A percentile compares a stretch with the other conserved stretches of the same genome.
These are phyloP conservation scores for Parapristionchus giblindavisi DNA, from an alignment of 2,888 invertebrate genomes.

Conservation along the genomic window DNA sequence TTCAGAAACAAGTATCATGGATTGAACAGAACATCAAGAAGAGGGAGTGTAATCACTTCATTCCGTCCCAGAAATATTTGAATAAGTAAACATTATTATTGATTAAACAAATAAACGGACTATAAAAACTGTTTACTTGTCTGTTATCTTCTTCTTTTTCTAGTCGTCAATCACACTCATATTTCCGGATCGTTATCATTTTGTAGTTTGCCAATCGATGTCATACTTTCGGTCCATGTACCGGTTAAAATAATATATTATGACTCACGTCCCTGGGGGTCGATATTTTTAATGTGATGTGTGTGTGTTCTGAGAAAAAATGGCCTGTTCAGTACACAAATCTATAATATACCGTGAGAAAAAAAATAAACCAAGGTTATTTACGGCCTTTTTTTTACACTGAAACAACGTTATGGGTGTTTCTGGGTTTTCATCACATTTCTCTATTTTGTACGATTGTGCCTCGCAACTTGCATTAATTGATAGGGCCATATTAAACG, in stretches of 20 bases:
- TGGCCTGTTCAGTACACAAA: too few species aligned
- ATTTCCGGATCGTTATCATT: background rate
- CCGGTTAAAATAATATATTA: background rate
- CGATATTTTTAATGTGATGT: too few species aligned
- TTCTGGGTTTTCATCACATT: too few species aligned
- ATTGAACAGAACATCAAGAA: constrained; percentile 92
- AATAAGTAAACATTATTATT: constrained; percentile 39
- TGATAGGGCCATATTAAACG: too few species aligned
- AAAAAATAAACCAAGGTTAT: too few species aligned
- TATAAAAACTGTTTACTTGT: background rate
- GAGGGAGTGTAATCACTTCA: constrained; percentile 88
- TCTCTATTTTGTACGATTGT: too few species aligned
- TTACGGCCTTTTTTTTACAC: too few species aligned
- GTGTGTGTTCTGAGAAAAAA: too few species aligned
- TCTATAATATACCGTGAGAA: too few species aligned
- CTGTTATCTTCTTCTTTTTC: background rate
- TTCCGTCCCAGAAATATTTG: constrained; percentile 71
- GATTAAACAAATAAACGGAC: background rate
- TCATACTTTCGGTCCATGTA: background rate
- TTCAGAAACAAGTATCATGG: constrained; percentile 75
- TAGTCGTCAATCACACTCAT: background rate
- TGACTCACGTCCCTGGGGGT: too few species aligned
- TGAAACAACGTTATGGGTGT: too few species aligned
- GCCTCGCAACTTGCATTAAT: too few species aligned
- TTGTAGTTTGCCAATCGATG: background rate